Conservation (phyloP, 2,888 invertebrate species). For the Pediacus dermestoides region DNA sequence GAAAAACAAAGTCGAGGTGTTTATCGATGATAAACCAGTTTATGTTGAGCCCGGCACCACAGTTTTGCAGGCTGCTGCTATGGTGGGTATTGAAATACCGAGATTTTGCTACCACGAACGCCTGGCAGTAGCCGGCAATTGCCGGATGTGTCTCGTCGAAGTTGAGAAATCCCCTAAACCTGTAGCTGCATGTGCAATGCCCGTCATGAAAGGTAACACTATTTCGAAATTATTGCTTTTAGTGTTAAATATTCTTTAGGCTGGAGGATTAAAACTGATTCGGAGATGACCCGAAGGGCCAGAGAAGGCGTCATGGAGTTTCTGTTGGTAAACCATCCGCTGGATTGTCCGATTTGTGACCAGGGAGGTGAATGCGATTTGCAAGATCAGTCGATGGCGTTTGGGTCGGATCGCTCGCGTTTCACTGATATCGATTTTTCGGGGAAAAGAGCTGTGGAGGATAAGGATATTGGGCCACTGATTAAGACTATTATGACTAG, state of each 20-base stretch:
- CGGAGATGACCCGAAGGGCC: slow-evolving; percentile 72
- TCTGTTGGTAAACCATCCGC: slow-evolving; percentile 93
- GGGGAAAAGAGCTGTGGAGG: slow-evolving; percentile 96
- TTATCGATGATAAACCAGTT: slow-evolving; percentile 95
- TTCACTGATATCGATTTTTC: slow-evolving; percentile 89
- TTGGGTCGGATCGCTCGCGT: slow-evolving; percentile 90
- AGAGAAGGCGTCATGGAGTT: slow-evolving; percentile 98
- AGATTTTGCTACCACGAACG: slow-evolving; percentile 99
- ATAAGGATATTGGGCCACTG: slow-evolving; percentile 97
- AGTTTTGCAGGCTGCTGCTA: slow-evolving; percentile 91
- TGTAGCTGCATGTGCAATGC: slow-evolving; percentile 99
- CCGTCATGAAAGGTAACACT: slow-evolving; percentile 86
- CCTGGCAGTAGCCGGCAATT: slow-evolving; percentile 97
- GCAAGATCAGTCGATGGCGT: slow-evolving; percentile 99
- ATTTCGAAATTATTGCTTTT: slow-evolving; percentile 6
- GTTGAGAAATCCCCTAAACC: slow-evolving; percentile 98
- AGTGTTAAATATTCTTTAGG: slow-evolving; percentile 52
- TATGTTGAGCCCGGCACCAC: slow-evolving; percentile 94
- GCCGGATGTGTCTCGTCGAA: slow-evolving; percentile 99
- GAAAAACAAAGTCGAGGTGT: slow-evolving; percentile 93
- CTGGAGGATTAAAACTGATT: slow-evolving; percentile 98
- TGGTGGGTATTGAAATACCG: slow-evolving; percentile 95
- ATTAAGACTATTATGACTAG: slow-evolving; percentile 99
- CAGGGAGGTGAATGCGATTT: slow-evolving; percentile 93
- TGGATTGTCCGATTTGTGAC: slow-evolving; percentile 99